These are phyloP conservation scores for Elgaria multicarinata DNA, from an alignment of 2,113 vertebrate genomes.

Conservation along the genomic window DNA sequence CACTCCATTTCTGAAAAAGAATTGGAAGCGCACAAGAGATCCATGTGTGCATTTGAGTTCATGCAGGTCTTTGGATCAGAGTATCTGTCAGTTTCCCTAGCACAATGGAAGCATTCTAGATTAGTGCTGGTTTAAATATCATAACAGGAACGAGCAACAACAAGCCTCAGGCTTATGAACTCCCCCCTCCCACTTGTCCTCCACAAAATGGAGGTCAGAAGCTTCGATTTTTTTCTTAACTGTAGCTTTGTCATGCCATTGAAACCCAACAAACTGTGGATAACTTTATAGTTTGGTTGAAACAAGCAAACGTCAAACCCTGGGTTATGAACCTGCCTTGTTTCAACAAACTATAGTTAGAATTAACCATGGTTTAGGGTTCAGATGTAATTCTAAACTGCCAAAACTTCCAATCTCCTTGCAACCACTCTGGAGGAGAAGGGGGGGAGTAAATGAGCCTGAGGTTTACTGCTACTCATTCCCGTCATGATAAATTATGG, in stretches of 20 bases:
- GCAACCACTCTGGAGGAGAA: neutral
- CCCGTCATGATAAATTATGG: too few relatives aligned
- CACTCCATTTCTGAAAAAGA: neutral
- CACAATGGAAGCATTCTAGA: neutral
- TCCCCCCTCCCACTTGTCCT: neutral
- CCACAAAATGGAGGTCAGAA: neutral
- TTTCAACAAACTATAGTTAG: neutral
- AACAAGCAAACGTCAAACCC: neutral
- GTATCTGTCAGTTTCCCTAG: neutral
- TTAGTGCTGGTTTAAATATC: neutral
- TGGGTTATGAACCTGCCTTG: too few relatives aligned
- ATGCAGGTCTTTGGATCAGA: neutral
- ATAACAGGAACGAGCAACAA: too few relatives aligned
- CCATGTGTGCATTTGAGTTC: neutral
- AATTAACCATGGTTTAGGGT: neutral
- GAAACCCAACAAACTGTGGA: too few relatives aligned
- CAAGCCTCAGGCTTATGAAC: too few relatives aligned
- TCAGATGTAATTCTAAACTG: neutral
- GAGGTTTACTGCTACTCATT: too few relatives aligned
- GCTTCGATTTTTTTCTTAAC: neutral
- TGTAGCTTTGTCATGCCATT: too few relatives aligned
- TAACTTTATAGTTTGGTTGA: neutral
- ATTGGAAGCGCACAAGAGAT: neutral
- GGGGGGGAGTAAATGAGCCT: neutral
- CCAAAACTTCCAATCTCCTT: neutral